Evolutionary conservation across 2,113 vertebrate genomes (phyloP), one percentile per base, ranked within the genome.

Genomic region (Bothrops jararaca): DNA sequence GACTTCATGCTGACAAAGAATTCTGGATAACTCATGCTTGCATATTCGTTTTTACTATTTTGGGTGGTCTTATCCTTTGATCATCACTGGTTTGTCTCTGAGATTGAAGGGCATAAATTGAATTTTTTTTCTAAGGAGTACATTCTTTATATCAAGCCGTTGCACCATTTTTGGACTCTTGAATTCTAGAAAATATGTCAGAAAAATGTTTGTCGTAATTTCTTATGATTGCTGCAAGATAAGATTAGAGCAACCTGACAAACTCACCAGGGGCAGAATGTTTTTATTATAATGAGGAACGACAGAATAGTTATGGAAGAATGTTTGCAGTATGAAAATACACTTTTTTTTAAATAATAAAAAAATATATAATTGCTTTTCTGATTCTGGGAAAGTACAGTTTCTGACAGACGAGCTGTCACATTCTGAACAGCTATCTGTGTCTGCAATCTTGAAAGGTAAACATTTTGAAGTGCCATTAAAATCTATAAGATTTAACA

Each of bases 221-320:
- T 42, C 85, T 92, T 0, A 0, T 34, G 4, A 0, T 89, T 18
- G 91, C 94, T 93, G 94, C 64, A 94, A 69, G 89, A 54, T 91
- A 89, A 94, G 89, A 4, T 95, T 94, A 56, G 64, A 29, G 90
- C 52, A 94, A 22, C 22, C 92, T 87, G 23, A 85, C 91, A 95
- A 69, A 90, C 64, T 2, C 20, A 26, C 50, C 29, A 23, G 48
- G 85, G 54, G 23, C 88, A 52, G n/a, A 92, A 86, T 86, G 23
- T 58, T 60, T 80, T 39, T 52, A 9, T 60, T 86, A 60, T 57
- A 57, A 50, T 2, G 39, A 50, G 74, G 52, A 93, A 88, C 22
- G 54, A 87, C 39, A 34, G 0, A 64, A 85, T 0, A 18, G 18
- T 94, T 96, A 6, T 4, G n/a, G 45, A 60, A 64, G 1, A 93